A percentile compares a stretch with the other conserved stretches of the same genome.
phyloP scores from a whole-genome alignment of 2,113 vertebrate genomes.

The Stegostoma tigrinum region DNA sequence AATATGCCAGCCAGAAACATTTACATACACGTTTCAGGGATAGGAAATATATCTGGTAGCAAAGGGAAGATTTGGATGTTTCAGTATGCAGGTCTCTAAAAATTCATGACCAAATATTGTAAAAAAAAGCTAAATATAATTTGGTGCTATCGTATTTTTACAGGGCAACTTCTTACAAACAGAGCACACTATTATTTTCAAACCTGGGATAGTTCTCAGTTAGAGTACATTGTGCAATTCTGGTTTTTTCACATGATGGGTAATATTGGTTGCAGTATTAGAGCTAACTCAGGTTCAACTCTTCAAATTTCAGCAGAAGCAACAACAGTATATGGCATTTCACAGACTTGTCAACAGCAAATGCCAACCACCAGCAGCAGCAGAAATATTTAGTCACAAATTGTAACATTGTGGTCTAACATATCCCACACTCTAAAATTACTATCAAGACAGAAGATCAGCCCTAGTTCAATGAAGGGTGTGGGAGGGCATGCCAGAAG shows the following conservation, averaged over 20 bases:
- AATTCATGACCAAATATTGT: not conserved
- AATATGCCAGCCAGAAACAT: not conserved
- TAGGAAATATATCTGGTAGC: not conserved
- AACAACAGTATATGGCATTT: no score
- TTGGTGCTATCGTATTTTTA: not conserved
- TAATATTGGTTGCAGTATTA: not conserved
- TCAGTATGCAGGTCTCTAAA: not conserved
- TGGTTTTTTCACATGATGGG: not conserved
- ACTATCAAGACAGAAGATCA: no score
- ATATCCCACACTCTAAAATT: no score
- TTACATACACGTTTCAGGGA: not conserved
- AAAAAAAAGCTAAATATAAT: not conserved
- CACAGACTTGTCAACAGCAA: no score
- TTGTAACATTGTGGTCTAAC: no score
- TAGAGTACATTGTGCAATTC: not conserved
- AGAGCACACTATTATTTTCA: not conserved
- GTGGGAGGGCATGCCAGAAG: no score
- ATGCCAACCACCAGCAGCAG: no score
- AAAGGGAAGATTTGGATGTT: not conserved
- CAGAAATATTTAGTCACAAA: no score
- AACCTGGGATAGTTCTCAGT: not conserved
- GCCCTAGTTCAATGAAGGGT: no score
- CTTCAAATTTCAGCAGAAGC: no score
- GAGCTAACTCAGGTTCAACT: no score
- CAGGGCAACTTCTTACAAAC: not conserved